A percentile compares a stretch with the other conserved stretches of the same genome.
Evolutionary conservation across 2,888 invertebrate species (phyloP).

Genomic region (Apocheima hispidaria): DNA sequence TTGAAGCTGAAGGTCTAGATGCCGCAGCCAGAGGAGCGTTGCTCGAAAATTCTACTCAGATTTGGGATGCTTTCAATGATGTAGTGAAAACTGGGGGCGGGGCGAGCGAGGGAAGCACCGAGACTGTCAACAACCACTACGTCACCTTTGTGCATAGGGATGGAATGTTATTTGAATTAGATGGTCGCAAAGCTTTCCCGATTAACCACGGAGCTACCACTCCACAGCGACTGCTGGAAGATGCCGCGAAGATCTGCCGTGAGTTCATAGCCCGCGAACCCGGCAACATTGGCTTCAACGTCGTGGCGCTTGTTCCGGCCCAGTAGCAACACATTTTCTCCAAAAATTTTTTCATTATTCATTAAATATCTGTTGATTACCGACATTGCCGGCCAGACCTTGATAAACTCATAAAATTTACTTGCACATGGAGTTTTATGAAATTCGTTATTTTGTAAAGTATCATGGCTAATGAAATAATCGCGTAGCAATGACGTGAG

Average conservation of each 20-base stretch:
- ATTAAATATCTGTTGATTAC: constrained; percentile 31
- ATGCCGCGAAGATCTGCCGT: constrained; percentile 93
- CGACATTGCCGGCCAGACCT: constrained; percentile 42
- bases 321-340: constrained; percentile 51
- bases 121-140: constrained; percentile 94
- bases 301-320: constrained; percentile 91
- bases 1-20: constrained; percentile 88
- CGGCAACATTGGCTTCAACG: constrained; percentile 93
- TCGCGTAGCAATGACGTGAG: constrained; percentile 56
- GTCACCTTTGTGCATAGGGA: constrained; percentile 94
- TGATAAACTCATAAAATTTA: constrained; percentile 48
- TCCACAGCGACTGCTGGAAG: constrained; percentile 90
- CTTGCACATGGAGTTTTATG: constrained; percentile 42
- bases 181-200: constrained; percentile 88
- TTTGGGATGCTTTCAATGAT: constrained; percentile 92
- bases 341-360: no score
- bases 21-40: constrained; percentile 91
- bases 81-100: constrained; percentile 93
- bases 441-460: constrained; percentile 45
- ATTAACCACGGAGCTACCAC: constrained; percentile 93
- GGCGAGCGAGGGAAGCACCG: constrained; percentile 88
- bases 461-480: constrained; percentile 58
- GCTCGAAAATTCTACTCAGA: constrained; percentile 89
- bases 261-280: constrained; percentile 95
- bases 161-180: constrained; percentile 93